A percentile compares a stretch with the other conserved stretches of the same genome.
Conservation (phyloP, 2,888 invertebrate species). For the Onchidella celtica region DNA sequence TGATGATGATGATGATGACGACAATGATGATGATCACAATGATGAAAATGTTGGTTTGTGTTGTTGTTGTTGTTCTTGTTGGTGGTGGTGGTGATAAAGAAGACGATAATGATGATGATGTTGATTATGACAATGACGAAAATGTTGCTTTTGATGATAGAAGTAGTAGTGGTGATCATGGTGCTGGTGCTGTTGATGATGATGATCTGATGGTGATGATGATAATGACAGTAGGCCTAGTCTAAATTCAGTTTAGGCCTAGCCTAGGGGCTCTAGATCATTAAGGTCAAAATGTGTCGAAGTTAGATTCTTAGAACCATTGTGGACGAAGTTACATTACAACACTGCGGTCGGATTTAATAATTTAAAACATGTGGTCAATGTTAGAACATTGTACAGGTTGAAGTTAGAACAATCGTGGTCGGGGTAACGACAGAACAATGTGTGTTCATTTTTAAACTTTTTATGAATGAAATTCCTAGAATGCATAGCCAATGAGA, state of each 20-base stretch:
- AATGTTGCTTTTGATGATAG: not conserved
- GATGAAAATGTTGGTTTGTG: slow-evolving; percentile 6
- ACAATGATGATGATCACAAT: slow-evolving; percentile 1
- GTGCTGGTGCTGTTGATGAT: not conserved
- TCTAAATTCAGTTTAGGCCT: slow-evolving; percentile 3
- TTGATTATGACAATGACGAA: not conserved
- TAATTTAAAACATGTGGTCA: slow-evolving; percentile 16
- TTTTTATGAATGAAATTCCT: slow-evolving; percentile 8
- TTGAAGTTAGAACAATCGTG: slow-evolving; percentile 12
- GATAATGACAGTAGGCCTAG: slow-evolving; percentile 1
- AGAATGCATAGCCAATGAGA: slow-evolving; percentile 10
- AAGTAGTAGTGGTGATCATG: not conserved
- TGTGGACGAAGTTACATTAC: slow-evolving; percentile 17
- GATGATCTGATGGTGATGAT: not conserved
- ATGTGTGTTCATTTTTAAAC: slow-evolving; percentile 14
- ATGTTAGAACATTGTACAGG: slow-evolving; percentile 13
- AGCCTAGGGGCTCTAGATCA: slow-evolving; percentile 19
- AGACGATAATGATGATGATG: not conserved
- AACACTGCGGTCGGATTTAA: slow-evolving; percentile 16
- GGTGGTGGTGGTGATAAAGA: slow-evolving; percentile 6
- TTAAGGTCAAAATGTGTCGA: slow-evolving; percentile 3
- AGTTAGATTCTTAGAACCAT: slow-evolving; percentile 13
- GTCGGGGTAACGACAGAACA: slow-evolving; percentile 3
- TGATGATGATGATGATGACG: slow-evolving; percentile 1
- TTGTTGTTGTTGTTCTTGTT: not conserved